Evolutionary conservation across 2,113 vertebrate species (phyloP), one percentile per base, ranked within the genome.

Genomic region (Eonycteris spelaea): DNA sequence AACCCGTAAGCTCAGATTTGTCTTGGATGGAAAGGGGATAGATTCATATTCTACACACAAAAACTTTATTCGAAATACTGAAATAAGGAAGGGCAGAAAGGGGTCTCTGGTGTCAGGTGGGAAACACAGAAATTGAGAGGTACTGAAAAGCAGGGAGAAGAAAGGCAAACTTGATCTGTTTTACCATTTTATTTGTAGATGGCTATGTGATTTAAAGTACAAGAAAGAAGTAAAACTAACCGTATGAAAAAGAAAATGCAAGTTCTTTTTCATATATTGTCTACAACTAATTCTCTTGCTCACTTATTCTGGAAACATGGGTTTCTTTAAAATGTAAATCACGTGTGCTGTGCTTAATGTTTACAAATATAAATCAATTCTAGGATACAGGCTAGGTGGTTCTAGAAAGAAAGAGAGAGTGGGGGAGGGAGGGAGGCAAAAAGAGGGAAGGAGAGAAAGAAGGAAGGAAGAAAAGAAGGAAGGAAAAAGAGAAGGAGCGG

Each of bases 321-420:
- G 5, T 90, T 82, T 9, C 15, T 71, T 93, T 95, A 65, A 71
- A 86, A 87, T 38, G 33, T 14, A 80, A 92, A 80, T 77, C 6
- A 65, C 55, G 85, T 16, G 57, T 75, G 8, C 12, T 16, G 57
- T 75, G 8, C 12, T 53, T 86, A 53, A 15, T 82, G 18, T 82
- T 97, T 94, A 94, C 30, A 95, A 90, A 87, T 65, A 87, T 15
- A 55, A 91, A 78, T 77, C 16, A 89, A 19, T 38, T 87, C 11
- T 67, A 45, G 83, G n/a, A 51, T 71, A 51, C 5, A 55, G 51
- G 5, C 16, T 51, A 67, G 45, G 8, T 91, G 14, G 13, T 78
- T 91, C 73, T 35, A 95, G 18, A 22, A 28, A 48, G 33, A 61
- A 24, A 74, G 65, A 48, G 67, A 40, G 6, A 21, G 38, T 19